phyloP scores from a whole-genome alignment of 2,888 invertebrate species.

The Lepidochitona cinerea region DNA sequence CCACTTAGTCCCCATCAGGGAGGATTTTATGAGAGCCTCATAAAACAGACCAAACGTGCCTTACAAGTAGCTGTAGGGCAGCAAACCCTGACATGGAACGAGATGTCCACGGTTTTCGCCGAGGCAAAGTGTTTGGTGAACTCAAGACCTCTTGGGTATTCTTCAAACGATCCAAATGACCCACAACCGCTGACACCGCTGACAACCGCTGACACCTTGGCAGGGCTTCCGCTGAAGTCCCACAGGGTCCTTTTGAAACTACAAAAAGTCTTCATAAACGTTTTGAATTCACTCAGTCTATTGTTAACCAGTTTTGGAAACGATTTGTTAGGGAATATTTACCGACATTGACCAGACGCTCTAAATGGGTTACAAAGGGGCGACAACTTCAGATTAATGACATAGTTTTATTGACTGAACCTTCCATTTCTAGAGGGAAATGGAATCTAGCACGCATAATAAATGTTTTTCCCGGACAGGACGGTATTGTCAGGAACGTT shows the following conservation, averaged over 20 bases:
- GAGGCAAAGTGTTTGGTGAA: constrained; percentile 11
- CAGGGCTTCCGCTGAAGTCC: constrained; percentile 1
- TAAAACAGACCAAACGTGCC: constrained; percentile 15
- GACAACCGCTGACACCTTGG: constrained; percentile 12
- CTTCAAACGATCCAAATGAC: constrained; percentile 11
- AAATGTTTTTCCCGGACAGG: too few species aligned
- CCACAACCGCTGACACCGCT: too few species aligned
- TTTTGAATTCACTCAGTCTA: too few species aligned
- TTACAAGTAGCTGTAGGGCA: constrained; percentile 7
- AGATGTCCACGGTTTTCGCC: too few species aligned
- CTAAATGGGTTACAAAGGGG: constrained; percentile 10
- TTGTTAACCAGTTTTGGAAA: too few species aligned
- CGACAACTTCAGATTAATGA: constrained; percentile 10
- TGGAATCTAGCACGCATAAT: constrained; percentile 10
- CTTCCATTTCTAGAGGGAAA: neutral
- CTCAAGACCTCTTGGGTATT: constrained; percentile 12
- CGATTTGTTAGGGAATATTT: too few species aligned
- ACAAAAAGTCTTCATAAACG: neutral
- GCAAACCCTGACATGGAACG: constrained; percentile 9
- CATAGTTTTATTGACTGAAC: constrained; percentile 8
- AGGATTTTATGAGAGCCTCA: constrained; percentile 16
- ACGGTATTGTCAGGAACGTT: too few species aligned
- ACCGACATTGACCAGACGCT: constrained; percentile 5
- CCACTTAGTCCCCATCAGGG: constrained; percentile 21
- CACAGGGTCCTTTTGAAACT: constrained; percentile 6